Conservation (phyloP, 2,888 invertebrate species). For the Ceriagrion tenellum region DNA sequence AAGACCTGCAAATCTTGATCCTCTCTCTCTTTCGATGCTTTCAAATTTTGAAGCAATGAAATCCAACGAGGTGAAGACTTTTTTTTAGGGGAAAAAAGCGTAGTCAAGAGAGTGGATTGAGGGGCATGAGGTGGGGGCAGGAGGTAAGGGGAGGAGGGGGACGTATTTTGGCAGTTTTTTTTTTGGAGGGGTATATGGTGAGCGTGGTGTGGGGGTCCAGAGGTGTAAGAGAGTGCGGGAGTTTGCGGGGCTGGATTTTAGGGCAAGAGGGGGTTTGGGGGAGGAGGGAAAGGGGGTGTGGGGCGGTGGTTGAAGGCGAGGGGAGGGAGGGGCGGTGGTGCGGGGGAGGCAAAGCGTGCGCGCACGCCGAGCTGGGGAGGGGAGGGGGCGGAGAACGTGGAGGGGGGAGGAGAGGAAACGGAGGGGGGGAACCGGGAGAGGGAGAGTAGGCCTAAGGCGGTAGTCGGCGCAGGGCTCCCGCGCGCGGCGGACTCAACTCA, state of each 20-base stretch:
- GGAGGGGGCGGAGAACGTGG: background rate
- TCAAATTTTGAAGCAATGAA: no score
- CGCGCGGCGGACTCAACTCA: constrained; percentile 16
- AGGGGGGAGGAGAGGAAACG: background rate
- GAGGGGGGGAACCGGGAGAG: background rate
- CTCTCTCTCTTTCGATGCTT: background rate
- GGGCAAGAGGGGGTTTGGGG: background rate
- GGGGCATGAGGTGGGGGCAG: background rate
- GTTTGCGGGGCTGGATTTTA: constrained; percentile 5
- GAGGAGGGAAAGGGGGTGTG: background rate
- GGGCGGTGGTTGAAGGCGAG: background rate
- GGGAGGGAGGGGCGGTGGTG: background rate
- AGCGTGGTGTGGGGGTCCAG: background rate
- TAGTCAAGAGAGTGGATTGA: background rate
- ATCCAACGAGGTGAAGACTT: background rate
- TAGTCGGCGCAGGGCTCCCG: constrained; percentile 65
- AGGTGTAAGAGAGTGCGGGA: background rate
- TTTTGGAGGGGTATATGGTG: background rate
- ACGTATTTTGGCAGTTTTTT: background rate
- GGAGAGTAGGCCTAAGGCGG: constrained; percentile 52
- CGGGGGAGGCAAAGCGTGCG: constrained; percentile 6
- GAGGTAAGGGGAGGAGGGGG: background rate
- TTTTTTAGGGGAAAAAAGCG: background rate
- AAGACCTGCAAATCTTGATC: no score
- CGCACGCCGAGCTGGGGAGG: background rate